Conservation (phyloP, 2,113 vertebrate species). For the Lethenteron reissneri region DNA sequence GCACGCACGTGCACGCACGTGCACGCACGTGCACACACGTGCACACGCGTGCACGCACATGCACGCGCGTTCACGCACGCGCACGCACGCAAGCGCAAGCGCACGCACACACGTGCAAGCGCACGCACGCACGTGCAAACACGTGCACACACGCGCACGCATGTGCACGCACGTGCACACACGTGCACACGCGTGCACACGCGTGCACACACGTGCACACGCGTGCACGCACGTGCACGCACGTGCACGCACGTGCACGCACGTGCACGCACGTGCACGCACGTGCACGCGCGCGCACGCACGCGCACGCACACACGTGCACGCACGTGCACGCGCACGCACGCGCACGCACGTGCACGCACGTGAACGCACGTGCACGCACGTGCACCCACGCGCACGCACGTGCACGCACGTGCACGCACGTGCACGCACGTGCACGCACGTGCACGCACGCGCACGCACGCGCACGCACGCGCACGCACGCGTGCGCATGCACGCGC, state of each 20-base stretch:
- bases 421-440: neutral
- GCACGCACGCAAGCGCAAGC: neutral
- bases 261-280: neutral
- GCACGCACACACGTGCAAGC: too few species aligned
- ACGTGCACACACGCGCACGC: neutral
- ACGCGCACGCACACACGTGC: too few species aligned
- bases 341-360: neutral
- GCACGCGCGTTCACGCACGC: neutral
- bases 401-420: neutral
- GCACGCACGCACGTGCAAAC: too few species aligned
- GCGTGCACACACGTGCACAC: neutral
- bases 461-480: slow-evolving; percentile 1
- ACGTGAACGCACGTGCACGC: neutral
- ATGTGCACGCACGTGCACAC: neutral
- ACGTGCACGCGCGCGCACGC: too few species aligned
- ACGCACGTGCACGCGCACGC: slow-evolving; percentile 3
- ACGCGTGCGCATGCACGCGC: neutral
- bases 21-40: neutral
- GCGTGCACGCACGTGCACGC: neutral
- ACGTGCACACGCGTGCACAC: neutral
- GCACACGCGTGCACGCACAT: neutral
- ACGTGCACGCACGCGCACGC: neutral
- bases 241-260: neutral
- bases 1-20: neutral
- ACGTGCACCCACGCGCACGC: neutral